Evolutionary conservation across 2,113 vertebrate genomes (phyloP).

Genomic region (Heterotis niloticus): DNA sequence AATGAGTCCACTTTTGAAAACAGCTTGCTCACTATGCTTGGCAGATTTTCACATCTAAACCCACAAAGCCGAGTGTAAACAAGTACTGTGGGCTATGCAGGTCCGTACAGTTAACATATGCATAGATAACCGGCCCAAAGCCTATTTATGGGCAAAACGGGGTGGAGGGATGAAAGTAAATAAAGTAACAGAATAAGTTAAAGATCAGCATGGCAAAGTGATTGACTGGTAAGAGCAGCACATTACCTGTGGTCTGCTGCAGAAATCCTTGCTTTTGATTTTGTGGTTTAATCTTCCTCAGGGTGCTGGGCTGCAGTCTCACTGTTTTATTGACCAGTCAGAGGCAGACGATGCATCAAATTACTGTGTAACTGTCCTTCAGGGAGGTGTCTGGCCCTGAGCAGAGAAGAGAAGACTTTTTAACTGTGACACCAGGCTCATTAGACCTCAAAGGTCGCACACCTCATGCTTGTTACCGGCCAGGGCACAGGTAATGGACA

Average conservation of each 20-base stretch:
- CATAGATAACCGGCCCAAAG: not conserved
- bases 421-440: constrained; percentile 53
- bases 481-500: constrained; percentile 48
- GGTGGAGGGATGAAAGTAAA: not conserved
- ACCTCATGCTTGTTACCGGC: constrained; percentile 38
- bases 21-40: constrained; percentile 26
- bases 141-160: constrained; percentile 6
- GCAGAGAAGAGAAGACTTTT: constrained; percentile 45
- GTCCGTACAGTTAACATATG: constrained; percentile 16
- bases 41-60: constrained; percentile 24
- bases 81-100: constrained; percentile 12
- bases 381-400: constrained; percentile 48
- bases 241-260: constrained; percentile 27
- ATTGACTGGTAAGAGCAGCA: constrained; percentile 27
- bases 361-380: constrained; percentile 51
- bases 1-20: constrained; percentile 14
- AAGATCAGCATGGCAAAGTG: constrained; percentile 16
- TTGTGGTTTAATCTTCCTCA: constrained; percentile 40
- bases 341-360: constrained; percentile 50
- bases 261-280: constrained; percentile 34
- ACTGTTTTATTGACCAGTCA: constrained; percentile 48
- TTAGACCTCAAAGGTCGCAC: constrained; percentile 55
- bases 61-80: constrained; percentile 24
- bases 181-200: too few species aligned
- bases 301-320: constrained; percentile 38